These are phyloP conservation scores for Gasterosteus nipponicus DNA, from an alignment of 2,113 vertebrate genomes.

Conservation along the genomic window DNA sequence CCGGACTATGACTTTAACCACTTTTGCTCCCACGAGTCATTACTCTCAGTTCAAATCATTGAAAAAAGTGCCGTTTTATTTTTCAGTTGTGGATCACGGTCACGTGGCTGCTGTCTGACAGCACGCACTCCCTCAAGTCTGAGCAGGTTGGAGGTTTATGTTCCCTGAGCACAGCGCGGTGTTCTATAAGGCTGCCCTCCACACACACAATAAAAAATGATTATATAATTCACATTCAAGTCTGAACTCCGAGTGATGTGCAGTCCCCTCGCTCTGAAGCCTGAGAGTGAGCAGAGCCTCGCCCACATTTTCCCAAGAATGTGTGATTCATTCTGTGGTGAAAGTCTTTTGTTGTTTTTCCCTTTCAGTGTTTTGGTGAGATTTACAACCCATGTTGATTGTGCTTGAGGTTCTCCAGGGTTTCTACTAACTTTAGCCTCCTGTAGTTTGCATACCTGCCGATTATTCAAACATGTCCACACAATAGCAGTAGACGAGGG, in stretches of 20 bases:
- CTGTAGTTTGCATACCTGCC: constrained; percentile 24
- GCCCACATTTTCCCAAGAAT: constrained; percentile 66
- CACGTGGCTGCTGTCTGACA: constrained; percentile 21
- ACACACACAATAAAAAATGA: constrained; percentile 35
- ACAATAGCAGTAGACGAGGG: background rate
- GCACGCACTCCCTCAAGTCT: constrained; percentile 47
- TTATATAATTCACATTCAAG: constrained; percentile 69
- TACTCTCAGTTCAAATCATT: background rate
- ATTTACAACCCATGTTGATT: constrained; percentile 17
- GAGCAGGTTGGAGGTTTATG: constrained; percentile 48
- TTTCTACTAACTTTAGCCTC: constrained; percentile 9
- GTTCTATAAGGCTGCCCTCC: constrained; percentile 53
- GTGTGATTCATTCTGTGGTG: constrained; percentile 68
- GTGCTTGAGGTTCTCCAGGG: background rate
- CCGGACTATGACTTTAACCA: background rate
- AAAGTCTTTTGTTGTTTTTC: constrained; percentile 25
- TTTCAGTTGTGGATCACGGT: constrained; percentile 35
- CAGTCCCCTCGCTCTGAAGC: constrained; percentile 48
- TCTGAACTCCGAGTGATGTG: constrained; percentile 64
- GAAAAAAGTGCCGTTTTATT: constrained; percentile 25
- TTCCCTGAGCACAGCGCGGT: constrained; percentile 15
- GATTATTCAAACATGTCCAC: constrained; percentile 24
- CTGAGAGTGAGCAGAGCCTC: constrained; percentile 37
- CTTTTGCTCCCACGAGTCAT: background rate
- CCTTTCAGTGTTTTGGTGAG: background rate